Base-by-base conservation (phyloP, 2,888 invertebrate species). In the Agelastica alni region DNA sequence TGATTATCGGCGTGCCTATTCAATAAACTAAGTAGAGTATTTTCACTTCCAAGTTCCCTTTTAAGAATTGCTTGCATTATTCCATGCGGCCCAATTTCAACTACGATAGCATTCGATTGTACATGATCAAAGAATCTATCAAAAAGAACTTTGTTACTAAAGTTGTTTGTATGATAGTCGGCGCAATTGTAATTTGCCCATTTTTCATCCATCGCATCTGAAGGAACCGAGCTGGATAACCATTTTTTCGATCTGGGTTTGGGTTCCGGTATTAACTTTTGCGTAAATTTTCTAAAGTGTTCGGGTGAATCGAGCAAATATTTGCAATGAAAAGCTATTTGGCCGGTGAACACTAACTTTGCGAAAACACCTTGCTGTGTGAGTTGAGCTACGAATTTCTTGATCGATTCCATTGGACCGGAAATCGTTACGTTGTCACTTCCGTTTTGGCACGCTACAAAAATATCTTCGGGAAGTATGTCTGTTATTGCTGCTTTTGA, bases 361-460 rank as follows among this genome's bases (percentile, higher is more conserved):
- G 89, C 89, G 67, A 90, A 91, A 46, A 91, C 81, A 0, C 84
- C 85, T 61, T 89, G 83, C 0, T 79, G 77, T 58, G 85, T 80
- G 16, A 92, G 74, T 58, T 85, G 78, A 1, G 79, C 80, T 0
- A 90, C 84, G 69, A 91, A 90, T 44, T 68, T 74, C 62, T 81
- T 79, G 71, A 92, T 83, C 34, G 83, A 79, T 4, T 85, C 85
- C 20, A 83, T 83, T 0, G 92, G 92, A 0, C 96, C 96, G 1
- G 95, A 94, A 62, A 96, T 86, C 9, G 94, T 95, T 51, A 91
- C 88, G 37, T 90, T 93, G 66, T 93, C 89, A 0, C 85, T 81
- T 0, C 89, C 85, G 71, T 96, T 96, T 78, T 92, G 93, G 69
- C 94, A 96, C 0, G 94, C 92, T 2, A 92, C 85, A 64, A 89